These are phyloP conservation scores for Epizoanthus scotinus DNA, from an alignment of 92 coral and sea anemone genomes.

Conservation along the genomic window DNA sequence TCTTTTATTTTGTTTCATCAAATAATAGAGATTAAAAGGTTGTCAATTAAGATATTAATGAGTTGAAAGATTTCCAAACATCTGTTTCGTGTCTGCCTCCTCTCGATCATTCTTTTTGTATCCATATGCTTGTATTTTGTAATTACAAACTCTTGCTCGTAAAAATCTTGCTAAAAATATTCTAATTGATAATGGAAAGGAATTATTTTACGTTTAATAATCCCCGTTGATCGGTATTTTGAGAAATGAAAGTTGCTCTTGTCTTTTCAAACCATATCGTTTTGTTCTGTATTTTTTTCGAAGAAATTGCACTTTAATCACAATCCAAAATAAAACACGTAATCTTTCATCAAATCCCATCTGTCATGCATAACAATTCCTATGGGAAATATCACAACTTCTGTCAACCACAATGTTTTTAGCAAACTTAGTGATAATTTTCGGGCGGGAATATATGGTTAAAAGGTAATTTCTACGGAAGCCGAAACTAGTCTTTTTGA, in stretches of 20 bases:
- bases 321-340: neutral
- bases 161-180: neutral
- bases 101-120: constrained; percentile 16
- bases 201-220: neutral
- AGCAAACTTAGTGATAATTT: neutral
- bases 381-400: neutral
- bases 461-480: neutral
- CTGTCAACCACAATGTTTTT: neutral
- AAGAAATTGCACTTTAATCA: neutral
- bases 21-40: neutral
- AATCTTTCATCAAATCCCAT: neutral
- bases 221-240: neutral
- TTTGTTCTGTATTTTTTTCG: neutral
- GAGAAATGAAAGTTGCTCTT: neutral
- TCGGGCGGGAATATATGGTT: constrained; percentile 10
- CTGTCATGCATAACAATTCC: constrained; percentile 8
- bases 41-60: neutral
- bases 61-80: constrained; percentile 8
- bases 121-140: constrained; percentile 1
- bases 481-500: neutral
- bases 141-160: constrained; percentile 10
- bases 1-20: neutral
- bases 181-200: neutral
- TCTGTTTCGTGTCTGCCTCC: constrained; percentile 5
- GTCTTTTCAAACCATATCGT: neutral